Percentiles rank a stretch among this genome's conserved stretches.
Conservation (phyloP, 2,113 vertebrate genomes). For the Phalacrocorax aristotelis region DNA sequence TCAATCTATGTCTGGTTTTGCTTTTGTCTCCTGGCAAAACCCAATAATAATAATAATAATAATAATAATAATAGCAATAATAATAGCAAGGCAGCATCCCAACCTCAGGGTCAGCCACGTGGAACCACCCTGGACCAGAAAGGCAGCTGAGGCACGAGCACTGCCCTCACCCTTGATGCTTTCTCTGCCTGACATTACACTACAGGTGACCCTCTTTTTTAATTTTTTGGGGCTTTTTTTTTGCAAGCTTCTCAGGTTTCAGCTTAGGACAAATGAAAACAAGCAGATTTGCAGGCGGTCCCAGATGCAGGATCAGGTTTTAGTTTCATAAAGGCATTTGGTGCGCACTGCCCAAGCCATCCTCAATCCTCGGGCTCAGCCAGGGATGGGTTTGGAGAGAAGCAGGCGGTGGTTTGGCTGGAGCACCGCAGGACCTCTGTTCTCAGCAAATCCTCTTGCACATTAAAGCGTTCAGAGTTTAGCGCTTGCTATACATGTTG, state of each 20-base stretch:
- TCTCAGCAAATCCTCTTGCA: neutral
- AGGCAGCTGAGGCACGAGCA: neutral
- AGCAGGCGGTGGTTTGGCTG: neutral
- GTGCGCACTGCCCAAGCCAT: neutral
- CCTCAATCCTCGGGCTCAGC: neutral
- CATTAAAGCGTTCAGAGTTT: neutral
- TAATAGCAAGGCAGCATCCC: neutral
- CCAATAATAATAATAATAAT: neutral
- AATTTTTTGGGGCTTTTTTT: neutral
- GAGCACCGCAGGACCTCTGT: neutral
- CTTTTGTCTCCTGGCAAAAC: conserved; percentile 47
- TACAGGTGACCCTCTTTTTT: neutral
- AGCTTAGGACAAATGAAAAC: neutral
- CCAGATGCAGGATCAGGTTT: neutral
- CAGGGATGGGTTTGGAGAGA: neutral
- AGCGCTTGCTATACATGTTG: neutral
- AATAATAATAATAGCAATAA: neutral
- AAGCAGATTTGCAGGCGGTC: neutral
- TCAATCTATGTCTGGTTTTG: conserved; percentile 3
- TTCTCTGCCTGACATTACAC: neutral
- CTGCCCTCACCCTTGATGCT: neutral
- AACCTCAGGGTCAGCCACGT: neutral
- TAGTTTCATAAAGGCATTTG: neutral
- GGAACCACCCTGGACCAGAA: neutral
- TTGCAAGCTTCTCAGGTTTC: neutral